phyloP scores from a whole-genome alignment of 2,888 invertebrate species.

The Polia nebulosa region DNA sequence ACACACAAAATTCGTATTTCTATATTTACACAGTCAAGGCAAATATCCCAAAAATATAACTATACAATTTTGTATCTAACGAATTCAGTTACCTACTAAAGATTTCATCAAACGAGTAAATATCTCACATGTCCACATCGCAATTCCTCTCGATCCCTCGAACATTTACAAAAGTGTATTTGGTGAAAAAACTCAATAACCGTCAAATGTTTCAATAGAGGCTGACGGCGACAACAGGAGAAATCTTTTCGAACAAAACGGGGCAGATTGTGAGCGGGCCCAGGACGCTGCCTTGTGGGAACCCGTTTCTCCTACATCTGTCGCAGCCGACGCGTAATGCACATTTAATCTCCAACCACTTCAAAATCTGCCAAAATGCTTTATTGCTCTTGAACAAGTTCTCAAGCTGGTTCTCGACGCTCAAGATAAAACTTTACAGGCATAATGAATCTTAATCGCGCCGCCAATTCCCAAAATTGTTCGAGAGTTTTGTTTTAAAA shows the following conservation, averaged over 20 bases:
- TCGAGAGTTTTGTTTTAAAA: constrained; percentile 87
- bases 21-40: neutral
- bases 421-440: constrained; percentile 89
- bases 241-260: constrained; percentile 61
- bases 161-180: constrained; percentile 56
- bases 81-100: constrained; percentile 14
- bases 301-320: constrained; percentile 76
- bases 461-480: constrained; percentile 88
- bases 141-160: constrained; percentile 14
- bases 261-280: constrained; percentile 63
- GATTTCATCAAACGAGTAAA: constrained; percentile 31
- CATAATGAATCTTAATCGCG: constrained; percentile 90
- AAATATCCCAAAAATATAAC: neutral
- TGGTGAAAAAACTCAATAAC: constrained; percentile 65
- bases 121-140: constrained; percentile 21
- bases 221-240: constrained; percentile 61
- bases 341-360: constrained; percentile 88
- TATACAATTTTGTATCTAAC: neutral
- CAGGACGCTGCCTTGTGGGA: constrained; percentile 64
- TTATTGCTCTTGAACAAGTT: constrained; percentile 88
- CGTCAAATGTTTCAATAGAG: constrained; percentile 69
- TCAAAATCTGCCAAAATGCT: constrained; percentile 90
- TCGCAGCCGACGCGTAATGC: constrained; percentile 84
- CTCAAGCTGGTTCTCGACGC: constrained; percentile 78
- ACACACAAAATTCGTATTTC: neutral